Base-by-base conservation (phyloP, 2,888 invertebrate genomes). In the Oligia fasciuncula region DNA sequence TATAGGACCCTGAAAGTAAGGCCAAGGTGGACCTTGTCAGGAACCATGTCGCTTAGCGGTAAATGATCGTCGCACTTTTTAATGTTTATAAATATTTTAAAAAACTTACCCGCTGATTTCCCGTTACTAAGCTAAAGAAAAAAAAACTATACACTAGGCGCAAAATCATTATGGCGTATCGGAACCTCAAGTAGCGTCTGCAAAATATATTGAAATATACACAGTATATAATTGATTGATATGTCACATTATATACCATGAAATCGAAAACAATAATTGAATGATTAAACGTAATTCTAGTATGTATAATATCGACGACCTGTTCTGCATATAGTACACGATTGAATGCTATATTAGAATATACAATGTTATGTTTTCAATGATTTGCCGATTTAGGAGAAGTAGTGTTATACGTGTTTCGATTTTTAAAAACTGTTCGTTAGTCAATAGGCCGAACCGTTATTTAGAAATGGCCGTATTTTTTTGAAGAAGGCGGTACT, bases 201-300 rank as follows among this genome's bases (percentile, higher is more conserved):
- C 76, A 87, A 87, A 83, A 85, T 79, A 79, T 85, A 75, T 86
- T 79, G 84, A 68, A 79, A 78, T 79, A 85, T 81, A 80, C 86
- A 88, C 87, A 85, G 78, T 85, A 84, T 89, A 89, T 87, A 88
- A 89, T 87, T 89, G 88, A 80, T 80, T 80, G 76, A 77, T 71
- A 76, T 89, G 81, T 89, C 83, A 85, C 86, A 88, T 88, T 88
- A 88, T 85, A 87, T 80, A 81, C 85, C 89, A 73, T 89, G 86
- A 87, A 88, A 88, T 89, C 71, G 80, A 69, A 85, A 85, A 87
- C 87, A 89, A 77, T 85, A 87, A 87, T 86, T 88, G 81, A 85
- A 76, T 85, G 81, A 85, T 84, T 86, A 84, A 85, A 86, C 83
- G 86, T 75, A 86, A 86, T 77, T 77, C 70, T 84, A 81, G 77